These are phyloP conservation scores for Germaria angustata DNA, from an alignment of 2,888 invertebrate genomes.

Conservation along the genomic window DNA sequence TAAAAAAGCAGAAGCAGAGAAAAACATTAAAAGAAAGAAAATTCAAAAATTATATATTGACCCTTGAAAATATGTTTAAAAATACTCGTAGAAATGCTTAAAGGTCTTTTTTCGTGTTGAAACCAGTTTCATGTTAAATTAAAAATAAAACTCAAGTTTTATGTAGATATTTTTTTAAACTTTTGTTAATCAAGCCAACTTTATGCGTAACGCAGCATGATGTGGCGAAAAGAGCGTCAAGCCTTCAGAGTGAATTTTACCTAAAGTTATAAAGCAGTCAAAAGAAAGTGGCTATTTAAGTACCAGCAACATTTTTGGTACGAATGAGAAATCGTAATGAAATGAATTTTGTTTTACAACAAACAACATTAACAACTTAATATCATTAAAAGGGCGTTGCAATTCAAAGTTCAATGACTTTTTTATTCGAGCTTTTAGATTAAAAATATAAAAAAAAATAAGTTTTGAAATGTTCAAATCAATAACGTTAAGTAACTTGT, in stretches of 20 bases:
- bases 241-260: constrained; percentile 1
- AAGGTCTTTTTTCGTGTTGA: constrained; percentile 1
- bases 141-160: not conserved
- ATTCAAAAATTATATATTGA: constrained; percentile 57
- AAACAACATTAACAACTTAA: constrained; percentile 4
- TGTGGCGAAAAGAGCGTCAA: constrained; percentile 41
- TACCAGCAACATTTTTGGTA: not conserved
- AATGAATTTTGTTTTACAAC: constrained; percentile 25
- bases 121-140: constrained; percentile 45
- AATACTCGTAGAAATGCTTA: constrained; percentile 25
- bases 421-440: not conserved
- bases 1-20: constrained; percentile 6
- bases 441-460: no score
- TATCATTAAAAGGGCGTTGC: constrained; percentile 52
- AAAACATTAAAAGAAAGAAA: constrained; percentile 50
- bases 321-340: constrained; percentile 36
- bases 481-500: constrained; percentile 37
- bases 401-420: constrained; percentile 61
- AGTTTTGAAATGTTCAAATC: not conserved
- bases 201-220: constrained; percentile 58
- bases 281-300: constrained; percentile 40
- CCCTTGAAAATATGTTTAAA: constrained; percentile 60
- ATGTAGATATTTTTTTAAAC: not conserved
- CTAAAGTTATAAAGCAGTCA: constrained; percentile 4
- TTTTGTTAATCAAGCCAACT: constrained; percentile 1